Evolutionary conservation across 2,113 vertebrate species (phyloP), one percentile per base, ranked within the genome.

Genomic region (Phalacrocorax carbo): DNA sequence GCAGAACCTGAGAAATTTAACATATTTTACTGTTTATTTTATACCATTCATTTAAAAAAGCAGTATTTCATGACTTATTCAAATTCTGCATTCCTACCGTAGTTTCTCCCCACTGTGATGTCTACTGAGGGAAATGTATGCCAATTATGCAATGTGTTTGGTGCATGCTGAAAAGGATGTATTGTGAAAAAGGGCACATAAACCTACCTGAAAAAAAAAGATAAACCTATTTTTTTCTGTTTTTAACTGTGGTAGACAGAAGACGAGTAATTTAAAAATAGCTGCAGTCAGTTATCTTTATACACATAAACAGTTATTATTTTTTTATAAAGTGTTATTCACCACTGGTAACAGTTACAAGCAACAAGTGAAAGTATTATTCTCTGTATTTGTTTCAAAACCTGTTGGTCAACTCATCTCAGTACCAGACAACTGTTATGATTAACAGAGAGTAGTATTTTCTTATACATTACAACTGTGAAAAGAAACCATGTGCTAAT

Each of bases 261-360:
- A 95, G 55, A 17, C 68, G 91, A 79, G 34, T 54, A 77, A 78
- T 86, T 82, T 91, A 48, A 89, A 89, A 97, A 94, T 70, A 88
- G 21, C 32, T 84, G 7, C 27, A 58, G 3, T 72, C 46, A 49
- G 48, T 91, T 96, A 89, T 80, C 69, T 60, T 86, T 83, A 76
- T 30, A 79, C 22, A 69, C 44, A 85, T 44, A 94, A 75, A 30
- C 30, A 84, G 29, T 27, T 88, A 78, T 88, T 89, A 58, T 55
- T 86, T 52, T 73, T 82, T 77, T 86, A 71, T 48, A 38, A 66
- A 77, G 12, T n/a, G 36, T 7, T 84, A 71, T 76, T 93, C 54
- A 89, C 57, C 30, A 38, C 36, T 42, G 11, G 13, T 32, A 60
- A 44, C 29, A 91, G 26, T 73, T 85, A 46, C 27, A 83, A 92